Evolutionary conservation across 2,113 vertebrate species (phyloP).

Genomic region (Crotalus horridus): DNA sequence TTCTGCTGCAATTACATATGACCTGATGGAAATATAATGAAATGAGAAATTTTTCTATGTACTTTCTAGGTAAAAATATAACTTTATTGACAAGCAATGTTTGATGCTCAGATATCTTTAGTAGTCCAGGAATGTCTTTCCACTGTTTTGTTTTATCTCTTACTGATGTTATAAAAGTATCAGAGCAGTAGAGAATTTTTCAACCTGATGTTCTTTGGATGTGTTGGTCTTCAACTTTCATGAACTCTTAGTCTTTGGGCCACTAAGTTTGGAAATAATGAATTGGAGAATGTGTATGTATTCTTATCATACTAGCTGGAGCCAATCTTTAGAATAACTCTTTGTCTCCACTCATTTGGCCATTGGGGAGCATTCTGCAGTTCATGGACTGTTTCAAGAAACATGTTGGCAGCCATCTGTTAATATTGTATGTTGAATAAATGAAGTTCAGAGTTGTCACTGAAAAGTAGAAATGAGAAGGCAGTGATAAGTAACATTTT

Average conservation of each 20-base stretch:
- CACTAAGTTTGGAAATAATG: not conserved
- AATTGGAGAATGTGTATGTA: not conserved
- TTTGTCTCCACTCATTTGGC: not conserved
- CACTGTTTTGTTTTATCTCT: not conserved
- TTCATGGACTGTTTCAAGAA: not conserved
- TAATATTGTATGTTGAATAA: conserved; percentile 7
- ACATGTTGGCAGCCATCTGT: not conserved
- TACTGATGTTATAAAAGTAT: not conserved
- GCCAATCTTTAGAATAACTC: not conserved
- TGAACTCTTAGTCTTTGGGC: not conserved
- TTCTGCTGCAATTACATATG: not conserved
- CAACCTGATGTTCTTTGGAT: not conserved
- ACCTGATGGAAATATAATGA: not conserved
- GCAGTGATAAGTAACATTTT: conserved; percentile 36
- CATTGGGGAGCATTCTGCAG: not conserved
- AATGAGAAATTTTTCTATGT: not conserved
- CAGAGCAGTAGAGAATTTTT: not conserved
- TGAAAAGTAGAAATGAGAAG: conserved; percentile 31
- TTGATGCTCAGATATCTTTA: not conserved
- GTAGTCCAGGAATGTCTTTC: not conserved
- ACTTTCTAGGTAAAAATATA: not conserved
- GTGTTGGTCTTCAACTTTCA: not conserved
- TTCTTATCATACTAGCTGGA: not conserved
- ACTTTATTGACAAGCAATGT: not conserved
- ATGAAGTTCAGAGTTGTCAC: conserved; percentile 21